Conservation (phyloP, 1,140 invertebrate species). For the Atta cephalotes region DNA sequence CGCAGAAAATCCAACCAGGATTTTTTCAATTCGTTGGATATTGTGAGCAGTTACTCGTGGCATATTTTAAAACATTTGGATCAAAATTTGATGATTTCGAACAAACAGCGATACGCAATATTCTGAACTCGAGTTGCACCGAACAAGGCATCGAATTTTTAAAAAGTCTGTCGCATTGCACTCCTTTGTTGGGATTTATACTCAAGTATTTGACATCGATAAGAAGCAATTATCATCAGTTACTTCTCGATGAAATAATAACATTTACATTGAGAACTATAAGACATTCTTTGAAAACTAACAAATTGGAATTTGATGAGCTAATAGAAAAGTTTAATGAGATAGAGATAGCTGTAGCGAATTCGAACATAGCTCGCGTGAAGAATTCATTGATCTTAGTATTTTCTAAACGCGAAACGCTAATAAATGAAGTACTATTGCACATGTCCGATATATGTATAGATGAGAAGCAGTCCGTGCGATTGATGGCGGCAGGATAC, state of each 20-base stretch:
- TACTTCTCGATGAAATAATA: slow-evolving; percentile 58
- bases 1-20: slow-evolving; percentile 69
- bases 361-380: slow-evolving; percentile 27
- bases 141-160: slow-evolving; percentile 73
- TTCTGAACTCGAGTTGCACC: slow-evolving; percentile 66
- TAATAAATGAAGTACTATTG: slow-evolving; percentile 36
- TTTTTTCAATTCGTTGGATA: slow-evolving; percentile 78
- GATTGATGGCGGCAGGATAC: slow-evolving; percentile 52
- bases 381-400: slow-evolving; percentile 52
- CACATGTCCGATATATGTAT: slow-evolving; percentile 28
- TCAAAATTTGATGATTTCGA: slow-evolving; percentile 31
- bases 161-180: slow-evolving; percentile 43
- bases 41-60: slow-evolving; percentile 63
- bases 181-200: slow-evolving; percentile 46
- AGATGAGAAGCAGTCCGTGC: slow-evolving; percentile 29
- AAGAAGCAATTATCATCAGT: slow-evolving; percentile 3
- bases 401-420: slow-evolving; percentile 43
- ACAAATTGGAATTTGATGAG: slow-evolving; percentile 27
- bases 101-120: slow-evolving; percentile 42
- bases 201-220: slow-evolving; percentile 45
- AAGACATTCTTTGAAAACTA: slow-evolving; percentile 6
- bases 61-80: slow-evolving; percentile 6
- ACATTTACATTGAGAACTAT: slow-evolving; percentile 60
- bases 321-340: slow-evolving; percentile 17
- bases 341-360: not conserved